Evolutionary conservation across 2,888 invertebrate species (phyloP), one percentile per base, ranked within the genome.

Genomic region (Meiosimyza decipiens): DNA sequence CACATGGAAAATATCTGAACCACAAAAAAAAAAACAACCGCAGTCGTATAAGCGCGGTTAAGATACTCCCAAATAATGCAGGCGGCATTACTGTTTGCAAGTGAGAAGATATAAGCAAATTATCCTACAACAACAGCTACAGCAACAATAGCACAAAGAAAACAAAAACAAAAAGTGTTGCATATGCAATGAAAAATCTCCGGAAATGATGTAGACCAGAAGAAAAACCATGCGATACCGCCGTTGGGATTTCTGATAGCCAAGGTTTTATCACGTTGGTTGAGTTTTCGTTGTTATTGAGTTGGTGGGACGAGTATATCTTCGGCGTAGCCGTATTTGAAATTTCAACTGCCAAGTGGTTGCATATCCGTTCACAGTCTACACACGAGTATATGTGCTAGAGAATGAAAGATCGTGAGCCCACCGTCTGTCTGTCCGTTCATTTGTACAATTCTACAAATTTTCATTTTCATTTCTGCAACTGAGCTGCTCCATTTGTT

Each of bases 131-230:
- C 15, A 54, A 54, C 12, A 64, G 18, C 69, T 57, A 72, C 50
- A 62, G 49, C 22, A 64, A 33, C 69, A 60, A 72, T 54, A 62
- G 49, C 22, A n/a, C 40, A 66, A 51, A 22, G 28, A 65, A 7
- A n/a, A 12, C 28, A 62, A 9, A 15, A 63, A 40, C 18, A 64
- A 67, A 68, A 49, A 63, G 47, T 40, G 60, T 52, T 18, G 72
- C 74, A 74, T 73, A 71, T 67, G 66, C 66, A 40, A 73, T 74
- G 64, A 72, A 73, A 28, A 78, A 72, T 74, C 75, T 52, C 73
- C 77, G 77, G 77, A 77, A 76, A 77, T 73, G 72, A 72, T 73
- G 52, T 55, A 77, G 76, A 77, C 76, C 76, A 73, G 59, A 71
- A 47, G 40, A 67, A 52, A 74, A 72, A 65, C 68, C 71, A 73